Base-by-base conservation (phyloP, 2,113 vertebrate species). In the Pseudonaja textilis region DNA sequence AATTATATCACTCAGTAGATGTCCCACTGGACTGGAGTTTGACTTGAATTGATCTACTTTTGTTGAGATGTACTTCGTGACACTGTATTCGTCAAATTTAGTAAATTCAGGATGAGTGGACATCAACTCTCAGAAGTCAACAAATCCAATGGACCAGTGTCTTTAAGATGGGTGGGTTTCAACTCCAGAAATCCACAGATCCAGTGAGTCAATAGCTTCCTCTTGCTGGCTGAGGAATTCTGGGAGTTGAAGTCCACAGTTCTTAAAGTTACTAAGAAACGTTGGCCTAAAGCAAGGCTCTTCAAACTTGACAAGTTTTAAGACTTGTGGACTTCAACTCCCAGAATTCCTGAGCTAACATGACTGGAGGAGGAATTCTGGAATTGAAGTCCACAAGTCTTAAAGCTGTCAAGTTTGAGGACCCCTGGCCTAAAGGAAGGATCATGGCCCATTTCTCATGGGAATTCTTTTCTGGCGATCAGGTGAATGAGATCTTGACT, bases 401-500 rank as follows among this genome's bases (percentile, higher is more conserved):
- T 69, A 69, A 50, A 10, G 8, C 47, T 50, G 47, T 50, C 47
- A 50, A 50, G 47, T 50, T 50, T 50, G 47, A 50, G 9, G 47
- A 50, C 8, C 47, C 47, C 47, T 50, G 61, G 61, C n/a, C n/a
- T 34, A 81, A 18, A 18, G 18, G 69, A 39, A 39, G 34, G 16
- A 1, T 39, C 18, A 22, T 39, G 8, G 54, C 42, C 23, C 34
- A 25, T 45, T 39, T 86, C 14, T 26, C 23, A 14, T 6, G n/a
- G 45, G 12, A 45, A 11, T 34, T 22, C 9, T 85, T 95, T 91
- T 89, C 10, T 4, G 95, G 90, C 95, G 39, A 59, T 0, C 94
- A 99, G 99, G 99, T 99, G 96, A 98, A 99, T 0, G 99, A 99
- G 98, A 99, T 99, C 97, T 98, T 99, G 96, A 99, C 99, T 0